Percentiles rank a stretch among this genome's conserved stretches.
Evolutionary conservation across 2,113 vertebrate genomes (phyloP).

Genomic region (Pantherophis guttatus): DNA sequence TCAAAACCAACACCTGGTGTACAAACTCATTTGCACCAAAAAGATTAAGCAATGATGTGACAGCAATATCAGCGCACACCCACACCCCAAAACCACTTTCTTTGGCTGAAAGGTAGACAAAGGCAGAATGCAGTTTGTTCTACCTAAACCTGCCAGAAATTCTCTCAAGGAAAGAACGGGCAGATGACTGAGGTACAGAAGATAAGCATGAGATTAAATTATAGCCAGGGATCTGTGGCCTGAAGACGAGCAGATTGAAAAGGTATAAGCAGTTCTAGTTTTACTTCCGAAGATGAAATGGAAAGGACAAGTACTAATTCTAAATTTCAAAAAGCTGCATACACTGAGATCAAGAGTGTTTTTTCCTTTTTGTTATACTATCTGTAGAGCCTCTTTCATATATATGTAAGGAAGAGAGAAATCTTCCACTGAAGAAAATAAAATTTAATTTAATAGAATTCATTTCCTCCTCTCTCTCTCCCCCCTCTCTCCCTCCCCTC

Average conservation of each 20-base stretch:
- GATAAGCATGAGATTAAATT: neutral
- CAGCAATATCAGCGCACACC: neutral
- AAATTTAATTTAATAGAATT: neutral
- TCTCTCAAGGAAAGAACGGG: neutral
- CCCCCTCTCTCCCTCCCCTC: no score
- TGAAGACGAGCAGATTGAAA: neutral
- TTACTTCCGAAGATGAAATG: neutral
- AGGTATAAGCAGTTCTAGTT: neutral
- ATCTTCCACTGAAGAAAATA: neutral
- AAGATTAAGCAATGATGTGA: neutral
- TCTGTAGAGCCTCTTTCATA: neutral
- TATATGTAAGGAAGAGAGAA: slow-evolving; percentile 1
- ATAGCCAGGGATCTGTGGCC: neutral
- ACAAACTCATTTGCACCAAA: neutral
- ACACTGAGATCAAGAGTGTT: neutral
- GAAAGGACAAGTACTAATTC: neutral
- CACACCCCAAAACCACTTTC: neutral
- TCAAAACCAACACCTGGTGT: neutral
- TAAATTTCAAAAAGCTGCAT: neutral
- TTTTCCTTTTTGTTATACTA: neutral
- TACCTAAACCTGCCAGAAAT: neutral
- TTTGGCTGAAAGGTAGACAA: neutral
- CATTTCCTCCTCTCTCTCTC: neutral
- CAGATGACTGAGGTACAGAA: neutral
- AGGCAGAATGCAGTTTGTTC: neutral